phyloP scores from a whole-genome alignment of 2,113 vertebrate genomes.

The Thymallus thymallus region DNA sequence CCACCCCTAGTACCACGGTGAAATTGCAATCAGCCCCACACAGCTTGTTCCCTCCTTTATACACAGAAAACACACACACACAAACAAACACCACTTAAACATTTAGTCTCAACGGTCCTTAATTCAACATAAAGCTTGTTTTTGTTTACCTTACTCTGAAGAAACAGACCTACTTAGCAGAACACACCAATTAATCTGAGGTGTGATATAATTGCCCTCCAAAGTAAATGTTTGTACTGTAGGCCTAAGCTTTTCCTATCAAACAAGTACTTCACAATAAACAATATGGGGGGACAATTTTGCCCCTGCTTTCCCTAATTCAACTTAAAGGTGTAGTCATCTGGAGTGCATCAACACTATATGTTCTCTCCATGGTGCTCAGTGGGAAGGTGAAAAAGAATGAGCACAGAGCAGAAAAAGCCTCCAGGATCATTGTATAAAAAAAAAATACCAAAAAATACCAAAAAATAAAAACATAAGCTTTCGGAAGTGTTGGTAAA shows the following conservation, averaged over 20 bases:
- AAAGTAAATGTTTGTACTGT: too few species aligned
- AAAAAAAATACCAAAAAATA: too few species aligned
- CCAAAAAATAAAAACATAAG: too few species aligned
- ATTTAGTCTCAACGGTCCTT: neutral
- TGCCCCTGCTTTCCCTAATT: neutral
- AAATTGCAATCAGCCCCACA: conserved; percentile 24
- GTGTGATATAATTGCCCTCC: too few species aligned
- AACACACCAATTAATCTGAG: too few species aligned
- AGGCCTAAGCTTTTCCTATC: too few species aligned
- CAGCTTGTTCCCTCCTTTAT: conserved; percentile 17
- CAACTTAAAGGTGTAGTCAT: neutral
- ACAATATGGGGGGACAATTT: neutral
- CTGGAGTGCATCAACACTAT: neutral
- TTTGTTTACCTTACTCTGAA: too few species aligned
- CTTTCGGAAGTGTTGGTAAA: too few species aligned
- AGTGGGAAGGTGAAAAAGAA: neutral
- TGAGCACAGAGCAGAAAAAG: neutral
- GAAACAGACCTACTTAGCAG: too few species aligned
- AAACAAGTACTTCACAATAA: neutral
- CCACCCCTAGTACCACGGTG: conserved; percentile 32
- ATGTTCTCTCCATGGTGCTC: neutral
- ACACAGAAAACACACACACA: neutral
- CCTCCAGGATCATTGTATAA: too few species aligned
- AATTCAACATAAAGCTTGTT: neutral
- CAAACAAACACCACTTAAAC: too few species aligned